Evolutionary conservation across 1,140 invertebrate species (phyloP), one percentile per base, ranked within the genome.

Genomic region (Eurosta solidaginis): DNA sequence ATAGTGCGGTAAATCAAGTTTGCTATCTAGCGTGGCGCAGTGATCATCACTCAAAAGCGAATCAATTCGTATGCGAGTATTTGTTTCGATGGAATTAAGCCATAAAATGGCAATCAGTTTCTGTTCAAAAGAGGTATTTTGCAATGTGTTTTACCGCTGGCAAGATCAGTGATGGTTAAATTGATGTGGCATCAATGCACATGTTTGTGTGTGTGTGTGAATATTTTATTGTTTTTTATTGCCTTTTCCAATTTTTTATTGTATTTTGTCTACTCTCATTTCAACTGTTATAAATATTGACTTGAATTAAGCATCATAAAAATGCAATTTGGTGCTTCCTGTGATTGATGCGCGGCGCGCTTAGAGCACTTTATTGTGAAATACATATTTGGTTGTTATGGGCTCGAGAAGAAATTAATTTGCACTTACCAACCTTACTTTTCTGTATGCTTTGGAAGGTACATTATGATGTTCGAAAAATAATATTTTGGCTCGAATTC

Each of bases 311-410:
- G 22, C 12, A 47, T 47, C 40, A 74, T 74, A 74, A 74, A 74
- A 74, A 74, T 25, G 44, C 73, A 74, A 74, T 74, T 74, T 74
- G 44, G 36, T 17, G 22, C 44, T 74, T 74, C 73, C 73, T 74
- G 42, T 22, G 59, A 68, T 68, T 40, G 59, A 40, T 40, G n/a
- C 36, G 36, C 1, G 6, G 1, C 10, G 5, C 17, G 59, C n/a
- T 68, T 1, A n/a, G 6, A 12, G 33, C 29, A n/a, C 59, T 36
- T 20, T 3, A 2, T 33, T 36, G 9, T n/a, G 9, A 7, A 68
- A 68, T 68, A 40, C 20, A 68, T 20, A 20, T 17, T 10, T 59
- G 17, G 29, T 59, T 12, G 54, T 29, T 14, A 9, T 33, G 17
- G 59, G 10, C 20, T 20, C 2, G 36, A 40, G 20, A 17, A 3